Conservation (phyloP, 2,113 vertebrate species). For the Acanthochromis polyacanthus region DNA sequence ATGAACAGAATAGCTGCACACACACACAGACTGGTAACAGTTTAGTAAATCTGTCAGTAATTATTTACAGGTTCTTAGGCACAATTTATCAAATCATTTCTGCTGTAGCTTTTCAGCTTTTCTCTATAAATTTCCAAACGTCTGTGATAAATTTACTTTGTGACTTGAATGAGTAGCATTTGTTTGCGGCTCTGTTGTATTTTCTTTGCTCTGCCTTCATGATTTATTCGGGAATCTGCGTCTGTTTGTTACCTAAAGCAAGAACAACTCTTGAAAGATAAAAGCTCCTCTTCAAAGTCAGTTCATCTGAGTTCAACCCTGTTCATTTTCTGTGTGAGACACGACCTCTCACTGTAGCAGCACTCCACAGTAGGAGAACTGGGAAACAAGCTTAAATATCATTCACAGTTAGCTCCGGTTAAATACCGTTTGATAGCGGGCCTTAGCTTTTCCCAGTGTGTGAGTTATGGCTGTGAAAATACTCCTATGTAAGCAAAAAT, state of each 20-base stretch:
- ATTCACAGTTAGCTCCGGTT: neutral
- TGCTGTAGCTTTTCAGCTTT: constrained; percentile 31
- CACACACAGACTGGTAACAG: constrained; percentile 20
- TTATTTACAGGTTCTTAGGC: constrained; percentile 39
- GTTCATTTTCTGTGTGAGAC: constrained; percentile 53
- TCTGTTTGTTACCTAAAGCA: constrained; percentile 66
- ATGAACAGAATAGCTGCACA: neutral
- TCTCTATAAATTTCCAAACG: constrained; percentile 44
- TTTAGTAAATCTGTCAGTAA: constrained; percentile 36
- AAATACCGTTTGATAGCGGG: constrained; percentile 3
- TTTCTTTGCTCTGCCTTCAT: constrained; percentile 44
- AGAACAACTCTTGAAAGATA: constrained; percentile 55
- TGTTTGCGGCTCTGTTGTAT: constrained; percentile 46
- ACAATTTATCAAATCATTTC: constrained; percentile 51
- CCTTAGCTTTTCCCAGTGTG: neutral
- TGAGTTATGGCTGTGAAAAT: neutral
- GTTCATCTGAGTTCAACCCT: constrained; percentile 55
- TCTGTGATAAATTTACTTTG: constrained; percentile 53
- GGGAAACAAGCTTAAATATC: neutral
- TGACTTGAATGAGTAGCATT: constrained; percentile 41
- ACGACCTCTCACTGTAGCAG: constrained; percentile 21
- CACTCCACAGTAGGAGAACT: neutral
- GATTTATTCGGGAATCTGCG: constrained; percentile 59
- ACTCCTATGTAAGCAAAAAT: neutral
- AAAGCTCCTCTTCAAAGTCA: constrained; percentile 61